phyloP scores from a whole-genome alignment of 2,888 invertebrate species.

The Melanotus villosus region DNA sequence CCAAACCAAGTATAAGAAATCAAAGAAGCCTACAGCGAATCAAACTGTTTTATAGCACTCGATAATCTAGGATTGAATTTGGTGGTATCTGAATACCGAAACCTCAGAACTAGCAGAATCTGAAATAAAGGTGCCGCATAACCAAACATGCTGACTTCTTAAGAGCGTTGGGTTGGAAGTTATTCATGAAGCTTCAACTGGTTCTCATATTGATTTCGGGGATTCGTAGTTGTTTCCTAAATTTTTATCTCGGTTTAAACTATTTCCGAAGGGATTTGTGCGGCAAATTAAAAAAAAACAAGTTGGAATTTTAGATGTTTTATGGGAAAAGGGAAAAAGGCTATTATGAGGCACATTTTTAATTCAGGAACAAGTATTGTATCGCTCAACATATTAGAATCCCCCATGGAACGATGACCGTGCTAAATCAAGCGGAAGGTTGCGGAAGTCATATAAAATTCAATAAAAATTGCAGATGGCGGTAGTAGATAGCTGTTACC shows the following conservation, averaged over 20 bases:
- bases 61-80: too few relatives aligned
- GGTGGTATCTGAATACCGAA: background rate
- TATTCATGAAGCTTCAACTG: constrained; percentile 14
- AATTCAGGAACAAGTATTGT: background rate
- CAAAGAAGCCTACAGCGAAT: too few relatives aligned
- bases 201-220: background rate
- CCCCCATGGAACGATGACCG: background rate
- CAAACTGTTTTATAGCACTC: too few relatives aligned
- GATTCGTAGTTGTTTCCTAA: background rate
- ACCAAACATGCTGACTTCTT: constrained; percentile 10
- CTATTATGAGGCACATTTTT: background rate
- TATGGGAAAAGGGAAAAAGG: background rate
- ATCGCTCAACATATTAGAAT: background rate
- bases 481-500: background rate
- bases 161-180: constrained; percentile 8
- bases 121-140: background rate
- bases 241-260: background rate
- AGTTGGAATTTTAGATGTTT: background rate
- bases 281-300: too few relatives aligned
- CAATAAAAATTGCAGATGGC: background rate
- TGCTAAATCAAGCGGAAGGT: constrained; percentile 10
- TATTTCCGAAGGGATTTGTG: too few relatives aligned
- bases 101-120: background rate
- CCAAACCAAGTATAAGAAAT: too few relatives aligned
- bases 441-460: constrained; percentile 14